Evolutionary conservation across 2,797 vertebrate genomes (phyloP).

Genomic region (Euthynnus affinis): DNA sequence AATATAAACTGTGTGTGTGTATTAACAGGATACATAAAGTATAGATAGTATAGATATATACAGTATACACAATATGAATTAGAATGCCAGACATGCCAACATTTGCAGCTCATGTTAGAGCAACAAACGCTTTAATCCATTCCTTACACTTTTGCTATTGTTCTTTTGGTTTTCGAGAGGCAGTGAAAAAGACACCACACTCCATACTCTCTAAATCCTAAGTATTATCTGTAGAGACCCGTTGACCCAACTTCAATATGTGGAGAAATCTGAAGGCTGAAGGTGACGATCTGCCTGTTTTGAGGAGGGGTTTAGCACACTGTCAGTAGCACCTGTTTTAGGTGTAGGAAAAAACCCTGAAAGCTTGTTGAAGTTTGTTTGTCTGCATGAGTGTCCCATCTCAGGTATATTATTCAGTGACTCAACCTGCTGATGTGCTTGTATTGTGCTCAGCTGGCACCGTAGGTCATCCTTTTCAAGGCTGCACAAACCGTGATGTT

Average conservation of each 20-base stretch:
- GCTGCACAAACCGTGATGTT: slow-evolving; percentile 32
- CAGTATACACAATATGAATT: too few relatives aligned
- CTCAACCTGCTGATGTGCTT: slow-evolving; percentile 10
- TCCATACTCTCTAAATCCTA: neutral
- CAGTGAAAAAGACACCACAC: neutral
- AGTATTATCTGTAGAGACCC: neutral
- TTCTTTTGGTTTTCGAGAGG: neutral
- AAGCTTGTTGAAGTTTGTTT: slow-evolving; percentile 21
- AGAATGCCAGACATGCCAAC: too few relatives aligned
- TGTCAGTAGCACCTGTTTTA: neutral
- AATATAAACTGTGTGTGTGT: too few relatives aligned
- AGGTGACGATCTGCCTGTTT: too few relatives aligned
- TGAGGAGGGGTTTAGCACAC: too few relatives aligned
- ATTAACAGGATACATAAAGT: too few relatives aligned
- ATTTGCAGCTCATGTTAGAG: too few relatives aligned
- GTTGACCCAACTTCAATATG: neutral
- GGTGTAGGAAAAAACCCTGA: neutral
- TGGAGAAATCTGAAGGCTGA: neutral
- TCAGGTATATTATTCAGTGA: slow-evolving; percentile 44
- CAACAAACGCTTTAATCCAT: too few relatives aligned
- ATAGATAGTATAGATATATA: too few relatives aligned
- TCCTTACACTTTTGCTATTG: neutral
- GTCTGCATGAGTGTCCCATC: neutral
- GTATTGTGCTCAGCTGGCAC: slow-evolving; percentile 9
- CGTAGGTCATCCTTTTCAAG: slow-evolving; percentile 30